Base-by-base conservation (phyloP, 2,888 invertebrate species). In the Yponomeuta malinellus region DNA sequence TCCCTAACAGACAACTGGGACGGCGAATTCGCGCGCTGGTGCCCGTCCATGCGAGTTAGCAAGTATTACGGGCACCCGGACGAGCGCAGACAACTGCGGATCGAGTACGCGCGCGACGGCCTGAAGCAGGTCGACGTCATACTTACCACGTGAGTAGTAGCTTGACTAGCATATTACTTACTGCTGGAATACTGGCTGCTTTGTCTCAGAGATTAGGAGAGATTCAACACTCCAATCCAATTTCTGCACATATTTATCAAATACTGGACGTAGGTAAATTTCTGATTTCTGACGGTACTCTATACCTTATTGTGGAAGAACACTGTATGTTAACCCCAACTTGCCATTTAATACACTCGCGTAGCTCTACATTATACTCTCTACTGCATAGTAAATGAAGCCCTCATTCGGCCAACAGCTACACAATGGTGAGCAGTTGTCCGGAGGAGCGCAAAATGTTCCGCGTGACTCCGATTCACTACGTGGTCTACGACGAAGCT, bases 401-500 rank as follows among this genome's bases (percentile, higher is more conserved):
- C 6, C 43, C 6, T 43, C 43, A 43, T 43, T 43, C 43, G 43
- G 1, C 43, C 68, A n/a, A 71, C 79, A 94, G 94, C 0, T 94
- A 94, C 78, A 94, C 95, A 75, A 95, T 97, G 93, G 95, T 97
- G 37, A 95, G 95, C 76, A 97, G 97, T 74, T 96, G 96, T 73
- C 95, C 97, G 0, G 98, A 98, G 79, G 97, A 97, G 80, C 96
- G 98, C 72, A 96, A 97, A 84, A 95, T 97, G 93, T 97, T 99
- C 84, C 95, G 98, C 72, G 96, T 98, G 63, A 96, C 97, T 73
- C 94, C 95, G 68, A 95, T 98, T 85, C 96, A 98, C 83, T 99
- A 98, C 83, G 97, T 98, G 0, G 93, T 99, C 33, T 98, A 98
- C 83, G 99, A 99, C 84, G 99, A 99, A 83, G 98, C 98, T 1